Conservation (phyloP, 1,140 invertebrate species). For the Myzus persicae region DNA sequence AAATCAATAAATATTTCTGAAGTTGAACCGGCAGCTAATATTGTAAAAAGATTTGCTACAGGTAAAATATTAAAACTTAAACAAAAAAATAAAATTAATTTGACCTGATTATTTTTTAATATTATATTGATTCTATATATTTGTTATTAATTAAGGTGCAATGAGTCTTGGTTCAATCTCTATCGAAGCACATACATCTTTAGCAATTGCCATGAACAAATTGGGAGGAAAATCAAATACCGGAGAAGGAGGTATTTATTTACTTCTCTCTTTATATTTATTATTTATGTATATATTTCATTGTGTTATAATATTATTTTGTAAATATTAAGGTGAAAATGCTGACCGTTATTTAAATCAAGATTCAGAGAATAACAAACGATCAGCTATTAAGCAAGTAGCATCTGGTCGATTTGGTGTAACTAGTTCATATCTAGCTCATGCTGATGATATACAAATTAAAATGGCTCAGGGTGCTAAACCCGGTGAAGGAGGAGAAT, state of each 20-base stretch:
- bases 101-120: too few species aligned
- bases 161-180: slow-evolving; percentile 95
- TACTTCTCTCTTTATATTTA: background rate
- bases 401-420: slow-evolving; percentile 98
- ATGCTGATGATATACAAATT: slow-evolving; percentile 96
- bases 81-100: background rate
- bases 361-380: slow-evolving; percentile 79
- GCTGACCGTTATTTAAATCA: slow-evolving; percentile 82
- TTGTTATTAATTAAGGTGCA: slow-evolving; percentile 69
- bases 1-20: slow-evolving; percentile 83
- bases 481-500: slow-evolving; percentile 93
- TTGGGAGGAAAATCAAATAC: slow-evolving; percentile 80
- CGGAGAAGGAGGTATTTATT: slow-evolving; percentile 72
- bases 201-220: slow-evolving; percentile 96
- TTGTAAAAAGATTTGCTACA: slow-evolving; percentile 89
- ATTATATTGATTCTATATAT: slow-evolving; percentile 20
- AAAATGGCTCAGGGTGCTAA: slow-evolving; percentile 99
- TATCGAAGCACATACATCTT: slow-evolving; percentile 90
- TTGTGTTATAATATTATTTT: background rate
- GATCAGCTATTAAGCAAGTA: slow-evolving; percentile 90
- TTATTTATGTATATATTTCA: background rate
- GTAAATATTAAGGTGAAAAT: slow-evolving; percentile 75
- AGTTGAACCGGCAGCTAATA: slow-evolving; percentile 91
- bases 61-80: slow-evolving; percentile 63
- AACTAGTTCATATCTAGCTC: slow-evolving; percentile 94